Evolutionary conservation across 1,140 invertebrate genomes (phyloP).

Genomic region (Rhagoletis pomonella): DNA sequence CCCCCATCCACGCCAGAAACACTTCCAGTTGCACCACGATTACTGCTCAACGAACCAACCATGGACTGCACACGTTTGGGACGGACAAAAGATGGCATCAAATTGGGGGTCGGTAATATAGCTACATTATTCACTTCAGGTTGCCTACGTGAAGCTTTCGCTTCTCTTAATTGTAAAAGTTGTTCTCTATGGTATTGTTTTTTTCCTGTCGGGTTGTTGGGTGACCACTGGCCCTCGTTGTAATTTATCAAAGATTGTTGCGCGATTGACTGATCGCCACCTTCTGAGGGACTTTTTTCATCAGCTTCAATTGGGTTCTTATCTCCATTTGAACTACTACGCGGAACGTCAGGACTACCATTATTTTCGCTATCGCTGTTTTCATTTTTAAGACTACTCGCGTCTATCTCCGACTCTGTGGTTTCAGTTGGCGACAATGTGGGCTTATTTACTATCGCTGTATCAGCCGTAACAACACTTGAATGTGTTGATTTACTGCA

Average conservation of each 20-base stretch:
- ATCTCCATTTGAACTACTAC: neutral
- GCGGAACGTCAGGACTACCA: neutral
- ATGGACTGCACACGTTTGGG: conserved; percentile 66
- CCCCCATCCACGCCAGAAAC: conserved; percentile 51
- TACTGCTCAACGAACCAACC: conserved; percentile 66
- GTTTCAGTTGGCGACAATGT: neutral
- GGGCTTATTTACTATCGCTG: neutral
- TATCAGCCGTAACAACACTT: too few species aligned
- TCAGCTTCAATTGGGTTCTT: neutral
- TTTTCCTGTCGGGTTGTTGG: conserved; percentile 85
- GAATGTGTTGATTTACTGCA: too few species aligned
- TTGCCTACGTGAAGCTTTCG: conserved; percentile 83
- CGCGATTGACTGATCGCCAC: neutral
- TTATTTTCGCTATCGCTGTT: neutral
- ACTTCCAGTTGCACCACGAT: conserved; percentile 60
- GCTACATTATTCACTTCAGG: conserved; percentile 80
- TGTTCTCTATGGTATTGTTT: conserved; percentile 89
- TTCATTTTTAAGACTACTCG: neutral
- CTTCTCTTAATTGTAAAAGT: conserved; percentile 83
- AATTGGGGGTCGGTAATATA: conserved; percentile 75
- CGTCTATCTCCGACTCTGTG: neutral
- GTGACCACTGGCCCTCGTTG: conserved; percentile 88
- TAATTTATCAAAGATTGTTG: conserved; percentile 70
- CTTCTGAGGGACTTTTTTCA: neutral
- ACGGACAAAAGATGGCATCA: conserved; percentile 71